A percentile compares a stretch with the other conserved stretches of the same genome.
Conservation (phyloP, 2,888 invertebrate species). For the Cataglyphis cursor region DNA sequence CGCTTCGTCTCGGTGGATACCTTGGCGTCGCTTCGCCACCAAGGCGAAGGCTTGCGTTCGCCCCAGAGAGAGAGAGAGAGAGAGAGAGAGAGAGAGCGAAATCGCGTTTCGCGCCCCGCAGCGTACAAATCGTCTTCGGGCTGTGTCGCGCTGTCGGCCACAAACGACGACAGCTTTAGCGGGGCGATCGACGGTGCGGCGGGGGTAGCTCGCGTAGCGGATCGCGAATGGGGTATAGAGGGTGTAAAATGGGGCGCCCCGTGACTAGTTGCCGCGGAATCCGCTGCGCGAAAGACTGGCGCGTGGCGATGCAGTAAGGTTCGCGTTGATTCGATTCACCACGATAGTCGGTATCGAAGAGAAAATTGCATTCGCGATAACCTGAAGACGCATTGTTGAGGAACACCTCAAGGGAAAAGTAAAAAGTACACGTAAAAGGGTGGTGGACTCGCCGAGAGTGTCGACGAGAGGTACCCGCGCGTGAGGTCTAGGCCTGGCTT, state of each 20-base stretch:
- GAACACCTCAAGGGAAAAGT: slow-evolving; percentile 3
- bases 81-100: not conserved
- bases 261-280: slow-evolving; percentile 79
- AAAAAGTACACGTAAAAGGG: slow-evolving; percentile 29
- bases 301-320: slow-evolving; percentile 84
- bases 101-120: not conserved
- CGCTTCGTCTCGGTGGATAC: slow-evolving; percentile 38
- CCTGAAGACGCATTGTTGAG: slow-evolving; percentile 12
- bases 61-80: not conserved
- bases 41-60: slow-evolving; percentile 2
- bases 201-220: slow-evolving; percentile 58
- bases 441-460: slow-evolving; percentile 45
- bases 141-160: slow-evolving; percentile 16
- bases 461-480: not conserved
- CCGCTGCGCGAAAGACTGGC: slow-evolving; percentile 84
- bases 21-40: slow-evolving; percentile 23
- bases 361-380: slow-evolving; percentile 49
- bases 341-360: slow-evolving; percentile 74
- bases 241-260: slow-evolving; percentile 72
- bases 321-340: slow-evolving; percentile 84
- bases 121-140: slow-evolving; percentile 19
- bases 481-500: not conserved
- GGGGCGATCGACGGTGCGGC: slow-evolving; percentile 43
- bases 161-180: slow-evolving; percentile 1
- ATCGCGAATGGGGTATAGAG: slow-evolving; percentile 65